These are phyloP conservation scores for Selene dorsalis DNA, from an alignment of 2,797 vertebrate species.

Conservation along the genomic window DNA sequence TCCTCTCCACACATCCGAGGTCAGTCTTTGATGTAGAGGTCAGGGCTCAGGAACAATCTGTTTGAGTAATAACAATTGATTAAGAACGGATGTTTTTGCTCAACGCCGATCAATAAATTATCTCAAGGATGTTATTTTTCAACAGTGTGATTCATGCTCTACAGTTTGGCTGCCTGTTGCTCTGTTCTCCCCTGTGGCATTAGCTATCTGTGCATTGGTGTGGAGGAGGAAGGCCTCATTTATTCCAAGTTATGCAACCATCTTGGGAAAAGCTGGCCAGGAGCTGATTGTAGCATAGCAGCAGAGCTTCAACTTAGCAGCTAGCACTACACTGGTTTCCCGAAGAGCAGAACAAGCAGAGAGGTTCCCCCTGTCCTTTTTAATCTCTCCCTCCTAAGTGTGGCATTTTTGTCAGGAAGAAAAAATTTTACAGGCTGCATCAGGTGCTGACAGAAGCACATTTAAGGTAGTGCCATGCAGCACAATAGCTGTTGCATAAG, in stretches of 20 bases:
- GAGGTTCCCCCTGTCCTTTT: slow-evolving; percentile 59
- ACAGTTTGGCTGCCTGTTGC: slow-evolving; percentile 78
- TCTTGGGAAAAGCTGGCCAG: slow-evolving; percentile 78
- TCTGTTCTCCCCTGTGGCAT: slow-evolving; percentile 63
- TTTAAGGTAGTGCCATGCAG: slow-evolving; percentile 52
- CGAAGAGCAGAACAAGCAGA: slow-evolving; percentile 52
- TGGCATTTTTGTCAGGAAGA: slow-evolving; percentile 50
- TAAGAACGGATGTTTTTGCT: slow-evolving; percentile 39
- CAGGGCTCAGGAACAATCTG: slow-evolving; percentile 5
- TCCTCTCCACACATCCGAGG: not conserved
- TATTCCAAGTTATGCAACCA: slow-evolving; percentile 84
- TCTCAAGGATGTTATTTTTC: slow-evolving; percentile 40
- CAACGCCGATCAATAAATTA: slow-evolving; percentile 31
- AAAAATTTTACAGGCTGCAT: slow-evolving; percentile 52
- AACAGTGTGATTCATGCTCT: slow-evolving; percentile 51
- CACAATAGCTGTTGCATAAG: slow-evolving; percentile 73
- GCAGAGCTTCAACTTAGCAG: slow-evolving; percentile 63
- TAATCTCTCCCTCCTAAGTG: slow-evolving; percentile 42
- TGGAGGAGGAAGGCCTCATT: slow-evolving; percentile 82
- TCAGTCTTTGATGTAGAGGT: slow-evolving; percentile 16
- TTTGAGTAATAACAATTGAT: slow-evolving; percentile 25
- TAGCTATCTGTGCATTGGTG: slow-evolving; percentile 67
- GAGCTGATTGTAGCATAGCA: slow-evolving; percentile 66
- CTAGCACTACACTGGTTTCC: slow-evolving; percentile 61
- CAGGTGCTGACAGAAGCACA: slow-evolving; percentile 73